Base-by-base conservation (phyloP, 1,140 invertebrate species). In the Ericerus pela region DNA sequence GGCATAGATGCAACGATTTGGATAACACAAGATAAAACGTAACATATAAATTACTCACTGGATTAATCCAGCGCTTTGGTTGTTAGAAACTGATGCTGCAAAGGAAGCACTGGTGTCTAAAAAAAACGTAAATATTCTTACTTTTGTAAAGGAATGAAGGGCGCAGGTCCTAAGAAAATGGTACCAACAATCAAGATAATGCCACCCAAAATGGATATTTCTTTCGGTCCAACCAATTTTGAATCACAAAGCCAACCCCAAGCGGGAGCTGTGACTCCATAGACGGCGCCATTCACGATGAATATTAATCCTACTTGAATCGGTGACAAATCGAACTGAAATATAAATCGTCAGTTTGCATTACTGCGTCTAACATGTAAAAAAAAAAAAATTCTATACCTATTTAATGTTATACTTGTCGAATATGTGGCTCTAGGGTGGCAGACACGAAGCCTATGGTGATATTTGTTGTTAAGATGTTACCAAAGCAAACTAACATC, bases 201-300 rank as follows among this genome's bases (percentile, higher is more conserved):
- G 22, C 81, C 79, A 0, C 85, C 85, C 0, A 79, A 64, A n/a
- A 79, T 66, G 0, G 79, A 82, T 11, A 81, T 73, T 37, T 79
- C 67, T 66, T 85, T 85, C 0, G 84, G 82, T 33, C 73, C 72
- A 1, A 77, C 62, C 8, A 69, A 62, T 55, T 75, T 77, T n/a
- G n/a, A n/a, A 66, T 89, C 86, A 63, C 85, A 87, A 0, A 88
- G 60, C 76, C 78, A 83, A 24, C 88, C 88, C 80, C 83, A 91
- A 12, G 72, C 69, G 0, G 88, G 88, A 0, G 87, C 84, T 0
- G 84, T 83, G 0, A 85, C 36, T 1, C 86, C 87, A 68, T 92
- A 93, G 12, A 82, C 78, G 1, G 82, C 87, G 2, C 88, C 88
- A 64, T 87, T 89, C 37, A 92, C 82, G 14, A 93, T 78, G 67